Evolutionary conservation across 2,797 vertebrate species (phyloP), one percentile per base, ranked within the genome.

Genomic region (Xiphorhynchus erythropygius): DNA sequence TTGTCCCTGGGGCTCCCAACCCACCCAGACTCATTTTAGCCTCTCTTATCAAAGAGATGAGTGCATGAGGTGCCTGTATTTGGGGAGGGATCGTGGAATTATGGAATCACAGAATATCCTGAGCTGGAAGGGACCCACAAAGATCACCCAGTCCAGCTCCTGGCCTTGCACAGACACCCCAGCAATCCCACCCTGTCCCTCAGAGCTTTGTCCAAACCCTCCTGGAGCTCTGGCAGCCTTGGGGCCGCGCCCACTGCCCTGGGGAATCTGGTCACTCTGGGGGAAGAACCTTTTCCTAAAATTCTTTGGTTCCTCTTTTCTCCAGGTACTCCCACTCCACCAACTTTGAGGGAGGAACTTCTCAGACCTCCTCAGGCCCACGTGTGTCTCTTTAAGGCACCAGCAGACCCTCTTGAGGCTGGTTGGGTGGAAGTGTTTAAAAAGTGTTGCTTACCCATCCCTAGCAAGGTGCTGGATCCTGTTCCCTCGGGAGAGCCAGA

Each of bases 371-470:
- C 25, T 22, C 24, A 78, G 41, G 44, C 28, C 10, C 16, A 39
- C 4, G 4, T 17, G 5, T 46, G 8, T 69, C 32, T 50, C 35
- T 33, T 56, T 42, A 44, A 71, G 44, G n/a, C 55, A 70, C 30
- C 23, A 70, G 44, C 44, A 88, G 39, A 41, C 33, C n/a, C 5
- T 1, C 4, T 27, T 0, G 0, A 63, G 70, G 37, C 62, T 71
- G 24, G 8, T 5, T 4, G 18, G 8, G 10, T 56, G 53, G 24
- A 32, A 52, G 30, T 8, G 4, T 62, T 75, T 41, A 32, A 47
- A 22, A 69, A 77, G 11, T 4, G 2, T 30, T 71, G 13, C 15
- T 24, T 53, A 4, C 47, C 53, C 13, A 28, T n/a, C 42, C 21
- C 5, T 7, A 12, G 28, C 1, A 1, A 74, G 21, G 19, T 2